phyloP scores from a whole-genome alignment of 2,797 vertebrate genomes.

The Pristis pectinata region DNA sequence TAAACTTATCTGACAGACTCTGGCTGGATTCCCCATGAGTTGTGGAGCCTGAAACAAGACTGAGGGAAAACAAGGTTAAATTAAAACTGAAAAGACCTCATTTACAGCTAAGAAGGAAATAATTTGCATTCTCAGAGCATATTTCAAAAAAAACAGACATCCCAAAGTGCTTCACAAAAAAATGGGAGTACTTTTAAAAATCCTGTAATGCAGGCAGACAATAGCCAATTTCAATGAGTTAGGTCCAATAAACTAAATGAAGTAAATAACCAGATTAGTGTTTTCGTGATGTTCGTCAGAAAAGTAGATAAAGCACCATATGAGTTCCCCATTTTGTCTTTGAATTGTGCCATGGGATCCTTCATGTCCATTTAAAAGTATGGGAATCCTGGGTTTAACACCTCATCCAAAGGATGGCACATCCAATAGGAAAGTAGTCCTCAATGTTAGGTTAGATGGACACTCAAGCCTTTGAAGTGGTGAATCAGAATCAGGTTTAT shows the following conservation, averaged over 20 bases:
- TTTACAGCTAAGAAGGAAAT: not conserved
- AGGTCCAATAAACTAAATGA: not conserved
- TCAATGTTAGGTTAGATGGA: no score
- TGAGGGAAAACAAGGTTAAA: slow-evolving; percentile 47
- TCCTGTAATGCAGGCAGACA: not conserved
- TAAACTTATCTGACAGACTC: slow-evolving; percentile 87
- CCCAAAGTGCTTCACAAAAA: not conserved
- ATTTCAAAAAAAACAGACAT: not conserved
- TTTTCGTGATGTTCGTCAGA: not conserved
- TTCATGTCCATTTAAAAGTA: no score
- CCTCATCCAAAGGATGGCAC: no score
- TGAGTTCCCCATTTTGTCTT: no score
- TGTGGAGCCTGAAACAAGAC: slow-evolving; percentile 81
- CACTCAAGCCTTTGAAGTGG: no score
- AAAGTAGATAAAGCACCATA: not conserved
- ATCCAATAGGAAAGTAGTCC: no score
- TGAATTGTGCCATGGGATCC: no score
- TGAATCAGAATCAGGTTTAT: no score
- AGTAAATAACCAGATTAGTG: not conserved
- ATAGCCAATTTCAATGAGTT: not conserved
- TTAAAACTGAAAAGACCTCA: not conserved
- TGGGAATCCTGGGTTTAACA: no score
- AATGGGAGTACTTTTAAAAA: not conserved
- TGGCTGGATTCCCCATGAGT: slow-evolving; percentile 83
- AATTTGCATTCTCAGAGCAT: not conserved